These are phyloP conservation scores for Pardosa pseudoannulata DNA, from an alignment of 2,888 invertebrate genomes.

Conservation along the genomic window DNA sequence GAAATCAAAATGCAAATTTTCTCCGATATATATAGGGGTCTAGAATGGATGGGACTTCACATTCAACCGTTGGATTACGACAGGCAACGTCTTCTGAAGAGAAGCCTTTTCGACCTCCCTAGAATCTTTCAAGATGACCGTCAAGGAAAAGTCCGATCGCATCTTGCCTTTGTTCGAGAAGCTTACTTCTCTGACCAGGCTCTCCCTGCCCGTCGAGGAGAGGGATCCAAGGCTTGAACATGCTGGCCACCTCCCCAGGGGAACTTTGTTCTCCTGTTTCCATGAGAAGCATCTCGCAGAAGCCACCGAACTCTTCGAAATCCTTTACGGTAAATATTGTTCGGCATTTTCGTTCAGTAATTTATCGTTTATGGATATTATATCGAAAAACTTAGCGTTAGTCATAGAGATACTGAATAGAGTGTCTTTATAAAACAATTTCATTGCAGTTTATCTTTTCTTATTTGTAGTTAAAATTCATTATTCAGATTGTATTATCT, in stretches of 20 bases:
- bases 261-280: slow-evolving; percentile 82
- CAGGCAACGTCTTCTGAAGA: slow-evolving; percentile 79
- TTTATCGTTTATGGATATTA: no score
- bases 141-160: slow-evolving; percentile 81
- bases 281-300: slow-evolving; percentile 82
- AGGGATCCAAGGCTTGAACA: slow-evolving; percentile 45
- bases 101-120: slow-evolving; percentile 85
- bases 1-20: background rate
- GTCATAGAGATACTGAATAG: no score
- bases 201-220: slow-evolving; percentile 40
- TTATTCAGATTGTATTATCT: no score
- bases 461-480: no score
- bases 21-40: background rate
- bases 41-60: background rate
- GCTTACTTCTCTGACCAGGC: slow-evolving; percentile 48
- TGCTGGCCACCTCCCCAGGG: slow-evolving; percentile 78
- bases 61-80: background rate
- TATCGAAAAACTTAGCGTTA: no score
- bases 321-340: slow-evolving; percentile 50
- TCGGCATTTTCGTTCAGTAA: no score
- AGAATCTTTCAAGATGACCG: slow-evolving; percentile 83
- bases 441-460: no score
- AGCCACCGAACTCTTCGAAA: slow-evolving; percentile 83
- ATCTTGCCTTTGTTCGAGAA: slow-evolving; percentile 63
- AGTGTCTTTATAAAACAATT: no score